Conservation (phyloP, 2,888 invertebrate genomes). For the Meandrusa payeni region DNA sequence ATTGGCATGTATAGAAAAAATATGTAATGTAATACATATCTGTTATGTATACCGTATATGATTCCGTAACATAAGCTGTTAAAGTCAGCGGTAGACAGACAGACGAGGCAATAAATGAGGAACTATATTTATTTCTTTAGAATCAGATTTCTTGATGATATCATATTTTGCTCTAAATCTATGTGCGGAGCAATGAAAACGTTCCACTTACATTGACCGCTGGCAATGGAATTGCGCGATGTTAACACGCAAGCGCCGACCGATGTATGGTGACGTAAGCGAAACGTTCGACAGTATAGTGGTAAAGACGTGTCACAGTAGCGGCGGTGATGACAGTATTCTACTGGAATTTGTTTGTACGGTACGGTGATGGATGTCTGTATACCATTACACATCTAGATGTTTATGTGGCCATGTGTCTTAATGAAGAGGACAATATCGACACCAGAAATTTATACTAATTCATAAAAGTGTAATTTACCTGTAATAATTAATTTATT, state of each 20-base stretch:
- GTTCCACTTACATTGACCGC: slow-evolving; percentile 21
- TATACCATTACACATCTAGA: slow-evolving; percentile 14
- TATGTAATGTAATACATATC: no score
- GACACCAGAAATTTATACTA: no score
- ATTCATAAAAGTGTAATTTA: no score
- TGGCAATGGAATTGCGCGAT: slow-evolving; percentile 12
- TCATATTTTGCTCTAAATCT: slow-evolving; percentile 9
- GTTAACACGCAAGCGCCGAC: slow-evolving; percentile 22
- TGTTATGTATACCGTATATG: no score
- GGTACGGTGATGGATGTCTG: slow-evolving; percentile 10
- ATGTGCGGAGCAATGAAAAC: background rate
- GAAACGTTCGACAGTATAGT: slow-evolving; percentile 1
- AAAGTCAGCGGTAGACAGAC: background rate
- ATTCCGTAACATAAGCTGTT: no score
- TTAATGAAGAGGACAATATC: no score
- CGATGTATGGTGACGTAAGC: slow-evolving; percentile 21
- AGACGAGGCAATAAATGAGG: background rate
- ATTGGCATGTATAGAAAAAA: no score
- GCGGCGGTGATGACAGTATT: slow-evolving; percentile 12
- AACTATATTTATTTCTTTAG: slow-evolving; percentile 11
- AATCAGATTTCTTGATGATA: slow-evolving; percentile 17
- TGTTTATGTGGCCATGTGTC: slow-evolving; percentile 1
- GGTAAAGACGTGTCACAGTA: slow-evolving; percentile 1
- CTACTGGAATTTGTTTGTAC: slow-evolving; percentile 24
- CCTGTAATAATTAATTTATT: no score